phyloP scores from a whole-genome alignment of 2,113 vertebrate species.

The western clawed frog (Xenopus tropicalis) region UCB_Xtro_10.0 CM004449.2:40734501-40735000 shows the following conservation, averaged over 20 bases:
- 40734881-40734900: neutral
- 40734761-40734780: neutral
- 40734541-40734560: too few species aligned
- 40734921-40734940: neutral
- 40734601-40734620: too few species aligned
- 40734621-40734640: too few species aligned
- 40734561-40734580: too few species aligned
- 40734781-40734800: conserved; percentile 1
- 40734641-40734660: too few species aligned
- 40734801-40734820: conserved; percentile 4
- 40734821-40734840: conserved; percentile 13
- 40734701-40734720: neutral
- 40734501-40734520: too few species aligned
- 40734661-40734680: too few species aligned
- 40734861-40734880: neutral
- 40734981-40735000: conserved; percentile 23
- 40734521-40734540: too few species aligned
- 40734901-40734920: conserved; percentile 34
- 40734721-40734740: neutral
- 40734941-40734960: conserved; percentile 18
- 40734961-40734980: conserved; percentile 14
- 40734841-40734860: conserved; percentile 7
- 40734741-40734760: neutral
- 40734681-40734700: neutral
- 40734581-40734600: too few species aligned